Evolutionary conservation across 2,797 vertebrate species (phyloP), one percentile per base, ranked within the genome.

Genomic region (Crax fasciolata): DNA sequence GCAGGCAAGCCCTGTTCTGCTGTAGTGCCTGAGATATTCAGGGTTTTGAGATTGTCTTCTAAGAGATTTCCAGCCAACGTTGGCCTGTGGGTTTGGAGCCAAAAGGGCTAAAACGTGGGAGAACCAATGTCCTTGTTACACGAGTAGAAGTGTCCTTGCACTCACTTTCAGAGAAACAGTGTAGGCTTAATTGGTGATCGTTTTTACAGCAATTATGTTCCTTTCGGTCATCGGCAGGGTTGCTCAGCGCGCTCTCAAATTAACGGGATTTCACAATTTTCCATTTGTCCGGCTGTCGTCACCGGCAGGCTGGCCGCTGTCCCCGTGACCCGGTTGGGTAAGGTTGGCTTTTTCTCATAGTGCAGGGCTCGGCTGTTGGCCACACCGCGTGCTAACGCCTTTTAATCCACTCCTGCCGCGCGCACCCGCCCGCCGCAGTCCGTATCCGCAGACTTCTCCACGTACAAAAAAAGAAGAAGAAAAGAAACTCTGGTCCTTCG

Each of bases 401-500:
- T 94, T 96, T 75, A 84, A 96, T 90, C 93, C 55, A 83, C 84
- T 96, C 91, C 95, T 46, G 11, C 90, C 74, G 57, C 79, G 49
- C 16, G 79, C 67, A 35, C 55, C n/a, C n/a, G 3, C 68, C 82
- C 94, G 63, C 91, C 97, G 96, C 97, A 97, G 97, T 97, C 97
- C 82, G 57, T 68, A 54, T 94, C 89, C 83, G 90, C 94, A 95
- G 95, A 97, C 97, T 96, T 96, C 96, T 96, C 94, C 96, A 81
- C 85, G 70, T 85, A 87, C 96, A 95, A 89, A 96, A 97, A 96
- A 97, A 96, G 82, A 97, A 96, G 96, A 95, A 96, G 96, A 97
- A 97, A 97, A 97, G 92, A 96, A 97, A 97, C 95, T 94, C 94
- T 97, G 98, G 98, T 98, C 97, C 97, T 96, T 96, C 96, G 94